Evolutionary conservation across 2,888 invertebrate species (phyloP).

Genomic region (Athrips mouffetella): DNA sequence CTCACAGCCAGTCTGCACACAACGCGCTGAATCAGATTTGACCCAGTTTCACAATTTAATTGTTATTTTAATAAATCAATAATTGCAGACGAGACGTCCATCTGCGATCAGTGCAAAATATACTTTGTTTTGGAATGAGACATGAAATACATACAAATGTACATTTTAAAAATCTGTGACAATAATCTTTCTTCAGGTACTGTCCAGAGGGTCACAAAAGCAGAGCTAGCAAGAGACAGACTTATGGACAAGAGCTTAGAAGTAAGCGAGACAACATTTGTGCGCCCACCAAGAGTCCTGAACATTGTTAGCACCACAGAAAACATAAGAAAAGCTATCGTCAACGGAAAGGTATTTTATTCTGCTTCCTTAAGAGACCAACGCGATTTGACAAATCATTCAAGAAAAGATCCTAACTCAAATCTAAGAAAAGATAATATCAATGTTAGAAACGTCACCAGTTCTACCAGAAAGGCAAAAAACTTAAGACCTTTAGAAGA

Average conservation of each 20-base stretch:
- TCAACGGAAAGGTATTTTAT: conserved; percentile 71
- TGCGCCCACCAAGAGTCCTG: conserved; percentile 62
- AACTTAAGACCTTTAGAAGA: conserved; percentile 38
- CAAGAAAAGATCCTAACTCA: conserved; percentile 33
- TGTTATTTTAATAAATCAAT: too few species aligned
- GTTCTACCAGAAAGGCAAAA: conserved; percentile 30
- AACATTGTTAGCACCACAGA: conserved; percentile 64
- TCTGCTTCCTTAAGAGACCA: conserved; percentile 67
- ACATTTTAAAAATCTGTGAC: too few species aligned
- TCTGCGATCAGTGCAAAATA: too few species aligned
- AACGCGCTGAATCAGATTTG: too few species aligned
- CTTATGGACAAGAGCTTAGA: conserved; percentile 59
- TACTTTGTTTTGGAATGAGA: too few species aligned
- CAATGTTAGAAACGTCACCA: conserved; percentile 12
- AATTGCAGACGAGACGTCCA: too few species aligned
- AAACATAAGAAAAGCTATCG: conserved; percentile 62
- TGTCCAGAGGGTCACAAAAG: conserved; percentile 64
- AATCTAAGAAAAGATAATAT: conserved; percentile 8
- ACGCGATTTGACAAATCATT: conserved; percentile 41
- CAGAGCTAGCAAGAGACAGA: conserved; percentile 60
- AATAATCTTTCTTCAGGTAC: too few species aligned
- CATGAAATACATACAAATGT: too few species aligned
- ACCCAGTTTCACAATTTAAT: too few species aligned
- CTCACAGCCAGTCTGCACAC: too few species aligned
- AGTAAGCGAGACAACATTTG: conserved; percentile 68